Percentiles rank a stretch among this genome's conserved stretches.
These are phyloP conservation scores for Ornithorhynchus anatinus DNA, from an alignment of 2,113 vertebrate species.

Conservation along the genomic window DNA sequence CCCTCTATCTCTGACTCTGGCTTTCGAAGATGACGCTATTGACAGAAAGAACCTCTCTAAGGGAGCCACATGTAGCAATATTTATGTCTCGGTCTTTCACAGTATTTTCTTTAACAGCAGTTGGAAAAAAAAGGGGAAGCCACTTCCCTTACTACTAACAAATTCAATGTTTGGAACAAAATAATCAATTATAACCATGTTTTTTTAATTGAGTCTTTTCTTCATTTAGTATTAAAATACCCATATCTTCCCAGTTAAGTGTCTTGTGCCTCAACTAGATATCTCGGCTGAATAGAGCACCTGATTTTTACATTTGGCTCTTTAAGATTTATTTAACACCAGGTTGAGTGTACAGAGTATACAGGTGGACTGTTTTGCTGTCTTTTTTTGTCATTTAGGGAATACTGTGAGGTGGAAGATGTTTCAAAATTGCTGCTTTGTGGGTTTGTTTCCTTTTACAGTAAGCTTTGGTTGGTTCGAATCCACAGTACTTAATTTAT, in stretches of 20 bases:
- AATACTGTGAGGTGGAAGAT: slow-evolving; percentile 9
- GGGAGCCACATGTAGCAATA: slow-evolving; percentile 71
- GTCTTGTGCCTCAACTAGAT: not conserved
- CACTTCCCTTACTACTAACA: not conserved
- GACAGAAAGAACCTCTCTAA: no score
- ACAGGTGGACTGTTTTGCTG: slow-evolving; percentile 14
- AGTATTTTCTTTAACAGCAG: not conserved
- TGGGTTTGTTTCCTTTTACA: slow-evolving; percentile 71
- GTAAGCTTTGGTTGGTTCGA: slow-evolving; percentile 71
- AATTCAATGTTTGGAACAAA: not conserved
- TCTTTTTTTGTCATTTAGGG: slow-evolving; percentile 19
- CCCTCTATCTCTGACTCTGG: no score
- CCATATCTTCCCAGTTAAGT: not conserved
- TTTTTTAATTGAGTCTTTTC: not conserved
- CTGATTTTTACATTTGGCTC: slow-evolving; percentile 1
- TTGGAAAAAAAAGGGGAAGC: slow-evolving; percentile 3
- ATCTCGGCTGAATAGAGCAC: not conserved
- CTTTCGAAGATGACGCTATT: no score
- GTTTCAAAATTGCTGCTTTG: slow-evolving; percentile 68
- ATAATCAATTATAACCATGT: slow-evolving; percentile 1
- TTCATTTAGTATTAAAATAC: not conserved
- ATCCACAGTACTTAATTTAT: slow-evolving; percentile 83
- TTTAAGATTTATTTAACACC: slow-evolving; percentile 44
- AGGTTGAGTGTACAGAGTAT: slow-evolving; percentile 6
- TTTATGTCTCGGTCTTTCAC: not conserved